Evolutionary conservation across 2,797 vertebrate genomes (phyloP), one percentile per base, ranked within the genome.

Genomic region (Xenops minutus): DNA sequence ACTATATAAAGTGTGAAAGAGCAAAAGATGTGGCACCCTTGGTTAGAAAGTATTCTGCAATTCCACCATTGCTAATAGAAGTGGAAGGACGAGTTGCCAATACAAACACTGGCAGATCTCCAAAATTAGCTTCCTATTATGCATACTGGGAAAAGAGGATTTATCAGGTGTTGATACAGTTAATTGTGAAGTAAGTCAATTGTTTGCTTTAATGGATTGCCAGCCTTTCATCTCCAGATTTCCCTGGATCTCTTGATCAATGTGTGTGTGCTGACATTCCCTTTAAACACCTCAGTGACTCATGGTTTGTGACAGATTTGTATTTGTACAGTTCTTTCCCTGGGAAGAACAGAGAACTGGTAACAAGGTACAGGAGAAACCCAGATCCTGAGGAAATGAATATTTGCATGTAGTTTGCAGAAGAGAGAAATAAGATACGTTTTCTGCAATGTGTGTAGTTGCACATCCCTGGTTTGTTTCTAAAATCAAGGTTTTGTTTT

Each of bases 131-230:
- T 52, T 92, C 97, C 67, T 99, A 99, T 97, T 99, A 99, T 51
- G 89, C 91, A 23, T 97, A 98, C 97, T 99, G 99, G 99, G 99
- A 99, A 95, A 96, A 78, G 21, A 98, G 97, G 67, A 97, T 99
- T 82, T 98, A 98, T 11, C 98, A 99, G 17, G 97, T 95, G 37
- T 95, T 99, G 48, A 97, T 97, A 62, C 98, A 98, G 95, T 98
- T 99, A 98, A 94, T 99, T 80, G 91, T 99, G 55, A 99, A 98
- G 99, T 99, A 95, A 97, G 97, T 87, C 2, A 48, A 3, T 66
- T 29, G 26, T 89, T 88, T 84, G 54, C 68, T 91, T 82, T 77
- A 51, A n/a, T 63, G 56, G 12, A 49, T 81, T 88, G 74, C 55
- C 87, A 92, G 29, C 48, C 44, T 85, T 88, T 29, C 8, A 26